Evolutionary conservation across 1,140 invertebrate genomes (phyloP).

Genomic region (Physella acuta): DNA sequence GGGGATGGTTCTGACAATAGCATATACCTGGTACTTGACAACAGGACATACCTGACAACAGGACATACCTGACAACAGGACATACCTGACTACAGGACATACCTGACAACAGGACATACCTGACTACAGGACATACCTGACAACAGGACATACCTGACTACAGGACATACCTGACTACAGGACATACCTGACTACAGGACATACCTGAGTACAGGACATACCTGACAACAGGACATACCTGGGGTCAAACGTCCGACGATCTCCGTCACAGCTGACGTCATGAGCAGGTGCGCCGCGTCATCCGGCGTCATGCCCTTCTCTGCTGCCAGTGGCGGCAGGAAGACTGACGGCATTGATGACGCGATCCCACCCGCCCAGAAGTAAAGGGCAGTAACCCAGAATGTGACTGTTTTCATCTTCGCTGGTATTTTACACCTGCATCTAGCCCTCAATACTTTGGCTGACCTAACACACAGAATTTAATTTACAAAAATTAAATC

Average conservation of each 20-base stretch:
- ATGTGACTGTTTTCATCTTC: not conserved
- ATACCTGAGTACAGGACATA: no score
- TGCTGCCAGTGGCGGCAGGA: slow-evolving; percentile 24
- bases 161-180: no score
- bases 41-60: no score
- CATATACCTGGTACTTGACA: no score
- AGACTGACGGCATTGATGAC: not conserved
- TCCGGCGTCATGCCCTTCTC: slow-evolving; percentile 12
- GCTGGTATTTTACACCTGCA: not conserved
- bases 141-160: no score
- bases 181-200: no score
- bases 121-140: no score
- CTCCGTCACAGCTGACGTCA: slow-evolving; percentile 10
- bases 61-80: no score
- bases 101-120: no score
- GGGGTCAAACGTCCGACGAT: slow-evolving; percentile 18
- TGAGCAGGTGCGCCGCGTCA: slow-evolving; percentile 8
- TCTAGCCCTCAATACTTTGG: slow-evolving; percentile 3
- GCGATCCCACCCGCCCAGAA: not conserved
- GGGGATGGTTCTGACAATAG: no score
- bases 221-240: slow-evolving; percentile 18
- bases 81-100: no score
- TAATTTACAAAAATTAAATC: not conserved
- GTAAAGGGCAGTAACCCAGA: slow-evolving; percentile 21
- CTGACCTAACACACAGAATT: not conserved